Percentiles rank a stretch among this genome's conserved stretches.
phyloP scores from a whole-genome alignment of 64 coral and sea anemone species.

The Porites lutea region DNA sequence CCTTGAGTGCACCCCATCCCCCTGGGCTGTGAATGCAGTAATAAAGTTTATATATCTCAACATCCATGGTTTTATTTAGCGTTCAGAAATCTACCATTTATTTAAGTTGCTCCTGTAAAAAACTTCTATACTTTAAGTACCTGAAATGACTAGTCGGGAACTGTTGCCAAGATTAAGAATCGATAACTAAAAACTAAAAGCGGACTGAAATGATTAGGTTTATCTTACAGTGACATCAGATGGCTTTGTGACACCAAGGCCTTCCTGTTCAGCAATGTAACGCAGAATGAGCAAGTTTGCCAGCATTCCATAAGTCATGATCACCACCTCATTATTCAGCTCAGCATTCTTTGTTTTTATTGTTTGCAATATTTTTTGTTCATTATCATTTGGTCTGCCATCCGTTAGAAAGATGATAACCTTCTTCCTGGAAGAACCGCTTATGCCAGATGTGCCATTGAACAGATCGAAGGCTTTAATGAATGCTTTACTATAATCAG shows the following conservation, averaged over 20 bases:
- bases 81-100: too few species aligned
- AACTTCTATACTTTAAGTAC: too few species aligned
- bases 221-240: conserved; percentile 44
- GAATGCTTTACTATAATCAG: conserved; percentile 29
- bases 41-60: too few species aligned
- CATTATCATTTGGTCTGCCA: conserved; percentile 42
- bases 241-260: background rate
- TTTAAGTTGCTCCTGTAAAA: too few species aligned
- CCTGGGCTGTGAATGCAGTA: too few species aligned
- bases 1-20: too few species aligned
- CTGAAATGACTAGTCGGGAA: too few species aligned
- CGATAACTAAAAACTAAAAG: background rate
- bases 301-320: conserved; percentile 67
- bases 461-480: conserved; percentile 52
- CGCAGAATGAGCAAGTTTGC: background rate
- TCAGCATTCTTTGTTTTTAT: conserved; percentile 47
- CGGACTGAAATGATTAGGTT: background rate
- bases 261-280: conserved; percentile 31
- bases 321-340: conserved; percentile 34
- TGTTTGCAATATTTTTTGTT: background rate
- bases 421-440: conserved; percentile 4
- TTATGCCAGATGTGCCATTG: background rate
- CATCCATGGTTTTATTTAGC: too few species aligned
- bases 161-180: too few species aligned
- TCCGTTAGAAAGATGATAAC: conserved; percentile 65